A percentile compares a stretch with the other conserved stretches of the same genome.
Evolutionary conservation across 1,140 invertebrate genomes (phyloP).

Genomic region (Berghia stephanieae): DNA sequence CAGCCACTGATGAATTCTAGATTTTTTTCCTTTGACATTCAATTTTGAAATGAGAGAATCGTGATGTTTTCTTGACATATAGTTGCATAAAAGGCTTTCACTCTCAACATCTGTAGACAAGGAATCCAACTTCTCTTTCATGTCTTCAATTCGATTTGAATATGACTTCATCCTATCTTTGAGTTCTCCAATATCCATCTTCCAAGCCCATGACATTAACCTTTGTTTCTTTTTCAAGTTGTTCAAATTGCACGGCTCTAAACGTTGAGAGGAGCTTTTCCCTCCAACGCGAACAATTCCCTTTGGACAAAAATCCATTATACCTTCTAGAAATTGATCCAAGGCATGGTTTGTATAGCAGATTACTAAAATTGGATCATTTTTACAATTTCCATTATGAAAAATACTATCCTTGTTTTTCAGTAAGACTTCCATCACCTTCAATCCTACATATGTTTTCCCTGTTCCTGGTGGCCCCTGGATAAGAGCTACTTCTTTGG

Average conservation of each 20-base stretch:
- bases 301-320: conserved; percentile 41
- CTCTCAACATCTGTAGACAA: neutral
- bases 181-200: neutral
- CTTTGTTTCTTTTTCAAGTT: conserved; percentile 31
- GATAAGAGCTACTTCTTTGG: conserved; percentile 74
- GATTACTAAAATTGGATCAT: conserved; percentile 77
- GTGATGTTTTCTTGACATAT: neutral
- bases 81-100: neutral
- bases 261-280: conserved; percentile 70
- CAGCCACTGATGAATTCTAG: neutral
- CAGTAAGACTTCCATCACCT: conserved; percentile 62
- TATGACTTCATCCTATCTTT: neutral
- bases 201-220: neutral
- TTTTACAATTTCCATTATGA: conserved; percentile 41
- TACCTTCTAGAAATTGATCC: conserved; percentile 85
- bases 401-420: conserved; percentile 47
- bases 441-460: conserved; percentile 64
- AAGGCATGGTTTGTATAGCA: conserved; percentile 89
- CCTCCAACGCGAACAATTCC: conserved; percentile 78
- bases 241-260: conserved; percentile 43
- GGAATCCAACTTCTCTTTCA: conserved; percentile 5
- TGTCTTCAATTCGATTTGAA: neutral
- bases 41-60: neutral
- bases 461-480: no score
- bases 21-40: neutral